Conservation (phyloP, 2,888 invertebrate genomes). For the Hypercompe scribonia region DNA sequence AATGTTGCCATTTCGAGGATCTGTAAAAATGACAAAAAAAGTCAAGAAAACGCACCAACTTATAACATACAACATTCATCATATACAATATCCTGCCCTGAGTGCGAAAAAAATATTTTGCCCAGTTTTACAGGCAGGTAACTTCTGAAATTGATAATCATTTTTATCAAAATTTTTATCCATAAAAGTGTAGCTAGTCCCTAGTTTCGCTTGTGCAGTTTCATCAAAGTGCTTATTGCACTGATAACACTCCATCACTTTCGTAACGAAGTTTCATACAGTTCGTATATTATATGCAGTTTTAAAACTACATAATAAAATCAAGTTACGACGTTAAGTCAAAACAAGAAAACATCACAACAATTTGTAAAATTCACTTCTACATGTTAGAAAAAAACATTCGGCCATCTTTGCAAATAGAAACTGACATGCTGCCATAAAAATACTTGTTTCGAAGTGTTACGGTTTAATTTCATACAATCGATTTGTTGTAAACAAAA, state of each 20-base stretch:
- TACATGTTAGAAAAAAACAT: conserved; percentile 41
- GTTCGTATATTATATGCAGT: background rate
- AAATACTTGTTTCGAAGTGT: conserved; percentile 25
- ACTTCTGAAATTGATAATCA: too few species aligned
- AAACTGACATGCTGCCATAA: conserved; percentile 23
- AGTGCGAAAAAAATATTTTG: too few species aligned
- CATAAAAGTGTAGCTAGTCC: too few species aligned
- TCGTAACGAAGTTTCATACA: background rate
- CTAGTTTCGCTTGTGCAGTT: too few species aligned
- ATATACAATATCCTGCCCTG: too few species aligned
- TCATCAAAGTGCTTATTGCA: background rate
- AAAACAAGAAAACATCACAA: conserved; percentile 9
- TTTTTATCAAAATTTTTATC: too few species aligned
- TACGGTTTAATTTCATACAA: conserved; percentile 32
- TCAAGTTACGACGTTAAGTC: background rate
- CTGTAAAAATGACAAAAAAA: too few species aligned
- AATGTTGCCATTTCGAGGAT: too few species aligned
- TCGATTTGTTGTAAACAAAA: conserved; percentile 22
- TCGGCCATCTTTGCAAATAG: conserved; percentile 42
- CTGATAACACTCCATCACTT: background rate
- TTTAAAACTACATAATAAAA: background rate
- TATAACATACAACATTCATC: too few species aligned
- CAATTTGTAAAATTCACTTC: conserved; percentile 40
- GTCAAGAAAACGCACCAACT: too few species aligned
- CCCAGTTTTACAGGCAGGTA: too few species aligned